Evolutionary conservation across 2,888 invertebrate genomes (phyloP), one percentile per base, ranked within the genome.

Genomic region (Phragmatobia fuliginosa): DNA sequence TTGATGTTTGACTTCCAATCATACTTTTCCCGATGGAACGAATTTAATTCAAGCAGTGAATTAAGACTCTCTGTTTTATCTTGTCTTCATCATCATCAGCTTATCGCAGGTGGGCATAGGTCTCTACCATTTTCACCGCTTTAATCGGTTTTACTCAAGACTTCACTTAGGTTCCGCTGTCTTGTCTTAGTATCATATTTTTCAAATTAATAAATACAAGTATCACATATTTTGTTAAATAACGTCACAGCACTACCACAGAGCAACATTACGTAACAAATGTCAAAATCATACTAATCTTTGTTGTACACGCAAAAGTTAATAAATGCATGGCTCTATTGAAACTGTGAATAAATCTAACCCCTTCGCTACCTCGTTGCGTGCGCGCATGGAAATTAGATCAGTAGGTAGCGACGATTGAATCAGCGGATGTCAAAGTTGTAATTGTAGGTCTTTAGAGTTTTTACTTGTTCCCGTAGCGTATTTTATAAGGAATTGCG

Each of bases 321-420:
- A 94, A 93, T 94, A 93, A 92, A 94, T 93, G 91, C 94, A 91
- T 86, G 86, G 83, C 86, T 83, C 87, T 83, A 90, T 93, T 91
- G 92, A 90, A 89, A 92, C 90, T 91, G 87, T 90, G 92, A 93
- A 94, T 92, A 92, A 92, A 91, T 86, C 86, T 91, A 92, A 94
- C 92, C 95, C 94, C 90, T 93, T 92, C 88, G 83, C 73, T 90
- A 85, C 88, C 86, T 89, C 87, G 86, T 91, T 72, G 71, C 94
- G 94, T 87, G 82, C 76, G 86, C 94, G 94, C 94, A 95, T 95
- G 95, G 95, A 95, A 95, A 95, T 95, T 94, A 95, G 95, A 95
- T 94, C 95, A 95, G 93, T 94, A 93, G 94, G 94, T 92, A 94
- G 92, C 90, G 80, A 80, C 77, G 77, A 80, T 74, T 70, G 49